These are phyloP conservation scores for Pampus argenteus DNA, from an alignment of 2,797 vertebrate species.

Conservation along the genomic window DNA sequence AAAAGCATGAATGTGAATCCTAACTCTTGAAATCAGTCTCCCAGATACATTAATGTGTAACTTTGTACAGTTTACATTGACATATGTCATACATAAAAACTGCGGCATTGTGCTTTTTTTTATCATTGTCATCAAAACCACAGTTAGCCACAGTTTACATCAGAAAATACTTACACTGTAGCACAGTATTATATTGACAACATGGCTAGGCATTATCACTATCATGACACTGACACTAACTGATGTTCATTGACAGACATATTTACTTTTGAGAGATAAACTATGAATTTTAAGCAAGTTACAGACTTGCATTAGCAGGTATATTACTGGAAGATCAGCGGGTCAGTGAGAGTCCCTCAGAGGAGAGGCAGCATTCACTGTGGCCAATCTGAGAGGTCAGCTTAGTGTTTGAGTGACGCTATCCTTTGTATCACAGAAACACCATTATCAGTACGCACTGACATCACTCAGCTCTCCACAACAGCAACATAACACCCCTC, in stretches of 20 bases:
- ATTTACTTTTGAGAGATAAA: too few species aligned
- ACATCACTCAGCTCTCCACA: slow-evolving; percentile 77
- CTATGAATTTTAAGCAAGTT: too few species aligned
- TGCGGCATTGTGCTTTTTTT: background rate
- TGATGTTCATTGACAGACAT: too few species aligned
- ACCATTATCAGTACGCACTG: slow-evolving; percentile 80
- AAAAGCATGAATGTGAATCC: too few species aligned
- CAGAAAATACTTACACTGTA: too few species aligned
- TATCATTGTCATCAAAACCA: too few species aligned
- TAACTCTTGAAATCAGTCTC: background rate
- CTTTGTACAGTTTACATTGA: background rate
- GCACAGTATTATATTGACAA: too few species aligned
- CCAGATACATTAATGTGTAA: background rate
- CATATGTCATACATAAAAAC: background rate
- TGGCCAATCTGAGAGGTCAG: slow-evolving; percentile 48
- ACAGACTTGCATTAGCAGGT: background rate
- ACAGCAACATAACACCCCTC: slow-evolving; percentile 25
- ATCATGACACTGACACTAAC: too few species aligned
- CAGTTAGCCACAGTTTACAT: too few species aligned
- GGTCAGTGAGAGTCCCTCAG: slow-evolving; percentile 15
- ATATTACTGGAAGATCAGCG: background rate
- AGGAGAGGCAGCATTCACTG: slow-evolving; percentile 47
- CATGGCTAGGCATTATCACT: too few species aligned
- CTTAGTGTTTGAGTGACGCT: slow-evolving; percentile 75
- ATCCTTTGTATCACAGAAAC: slow-evolving; percentile 79